Percentiles rank a stretch among this genome's conserved stretches.
Evolutionary conservation across 1,140 invertebrate genomes (phyloP).

Genomic region (Caerostris darwini): DNA sequence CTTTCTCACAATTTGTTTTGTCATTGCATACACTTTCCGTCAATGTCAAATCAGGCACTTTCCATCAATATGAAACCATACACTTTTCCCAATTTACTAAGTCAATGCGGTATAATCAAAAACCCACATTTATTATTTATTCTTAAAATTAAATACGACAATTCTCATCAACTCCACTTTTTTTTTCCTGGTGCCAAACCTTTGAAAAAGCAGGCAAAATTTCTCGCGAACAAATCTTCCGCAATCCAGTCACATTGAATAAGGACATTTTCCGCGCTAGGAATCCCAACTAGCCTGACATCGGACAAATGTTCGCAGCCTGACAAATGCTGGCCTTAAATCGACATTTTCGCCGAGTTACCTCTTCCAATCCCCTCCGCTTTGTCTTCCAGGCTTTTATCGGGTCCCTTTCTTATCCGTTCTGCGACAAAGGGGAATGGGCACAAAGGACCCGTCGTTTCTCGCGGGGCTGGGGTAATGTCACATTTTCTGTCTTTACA

Average conservation of each 20-base stretch:
- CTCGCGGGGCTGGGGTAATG: not conserved
- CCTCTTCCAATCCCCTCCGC: slow-evolving; percentile 22
- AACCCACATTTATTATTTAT: too few relatives aligned
- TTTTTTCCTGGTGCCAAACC: not conserved
- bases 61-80: too few relatives aligned
- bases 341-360: slow-evolving; percentile 62
- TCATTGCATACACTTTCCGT: too few relatives aligned
- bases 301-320: not conserved
- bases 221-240: not conserved
- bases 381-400: slow-evolving; percentile 49
- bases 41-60: too few relatives aligned
- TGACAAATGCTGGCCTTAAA: slow-evolving; percentile 55
- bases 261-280: not conserved
- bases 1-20: too few relatives aligned
- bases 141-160: too few relatives aligned
- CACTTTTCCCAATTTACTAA: too few relatives aligned
- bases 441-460: not conserved
- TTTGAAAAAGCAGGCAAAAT: not conserved
- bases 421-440: not conserved
- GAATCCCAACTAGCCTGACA: slow-evolving; percentile 19
- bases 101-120: too few relatives aligned
- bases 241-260: not conserved
- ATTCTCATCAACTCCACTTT: not conserved
- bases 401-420: slow-evolving; percentile 3
- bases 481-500: not conserved